Conservation (phyloP, 2,888 invertebrate species). For the Drosophila stalkeri region DNA sequence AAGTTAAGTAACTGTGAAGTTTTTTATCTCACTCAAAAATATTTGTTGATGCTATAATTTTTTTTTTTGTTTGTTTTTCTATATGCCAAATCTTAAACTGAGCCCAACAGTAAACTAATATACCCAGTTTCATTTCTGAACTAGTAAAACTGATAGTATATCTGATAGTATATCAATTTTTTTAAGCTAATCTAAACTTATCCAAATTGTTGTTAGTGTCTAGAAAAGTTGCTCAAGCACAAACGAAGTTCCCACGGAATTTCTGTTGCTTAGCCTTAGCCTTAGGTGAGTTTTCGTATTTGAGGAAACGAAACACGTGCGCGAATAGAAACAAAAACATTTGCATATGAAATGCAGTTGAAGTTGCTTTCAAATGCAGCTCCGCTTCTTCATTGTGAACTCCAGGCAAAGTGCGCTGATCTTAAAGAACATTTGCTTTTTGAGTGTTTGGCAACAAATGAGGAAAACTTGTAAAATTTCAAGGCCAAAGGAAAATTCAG, state of each 20-base stretch:
- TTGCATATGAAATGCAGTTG: constrained; percentile 38
- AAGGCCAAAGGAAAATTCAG: constrained; percentile 36
- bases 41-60: too few relatives aligned
- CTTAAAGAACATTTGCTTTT: background rate
- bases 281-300: background rate
- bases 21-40: too few relatives aligned
- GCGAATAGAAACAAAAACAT: constrained; percentile 19
- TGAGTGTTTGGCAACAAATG: constrained; percentile 9
- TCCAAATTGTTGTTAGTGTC: background rate
- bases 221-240: background rate
- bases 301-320: constrained; percentile 51
- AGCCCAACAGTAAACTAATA: background rate
- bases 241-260: background rate
- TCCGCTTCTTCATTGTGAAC: background rate
- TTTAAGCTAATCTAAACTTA: background rate
- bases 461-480: constrained; percentile 25
- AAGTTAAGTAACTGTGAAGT: too few relatives aligned
- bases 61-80: too few relatives aligned
- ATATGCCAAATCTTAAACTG: too few relatives aligned
- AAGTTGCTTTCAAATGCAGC: constrained; percentile 3
- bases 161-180: too few relatives aligned
- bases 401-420: constrained; percentile 4
- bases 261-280: background rate
- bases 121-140: background rate
- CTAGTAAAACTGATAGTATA: background rate